Evolutionary conservation across 37 sponge, comb jelly and placozoan genomes (phyloP).

Genomic region (Petrosia ficiformis): DNA sequence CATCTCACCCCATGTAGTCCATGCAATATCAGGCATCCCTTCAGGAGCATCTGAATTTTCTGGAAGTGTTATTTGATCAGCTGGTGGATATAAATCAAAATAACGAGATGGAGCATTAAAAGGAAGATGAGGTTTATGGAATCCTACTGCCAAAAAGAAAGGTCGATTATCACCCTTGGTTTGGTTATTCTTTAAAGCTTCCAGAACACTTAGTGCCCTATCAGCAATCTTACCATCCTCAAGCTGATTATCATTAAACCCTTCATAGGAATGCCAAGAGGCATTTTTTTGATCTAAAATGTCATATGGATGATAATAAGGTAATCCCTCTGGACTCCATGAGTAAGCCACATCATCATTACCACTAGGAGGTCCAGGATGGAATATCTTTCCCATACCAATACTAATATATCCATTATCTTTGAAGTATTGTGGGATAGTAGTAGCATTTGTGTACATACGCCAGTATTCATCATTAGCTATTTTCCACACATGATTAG

Average conservation of each 20-base stretch:
- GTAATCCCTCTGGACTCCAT: conserved; percentile 35
- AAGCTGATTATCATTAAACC: conserved; percentile 9
- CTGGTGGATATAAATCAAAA: conserved; percentile 48
- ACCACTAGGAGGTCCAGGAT: conserved; percentile 40
- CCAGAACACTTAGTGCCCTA: conserved; percentile 4
- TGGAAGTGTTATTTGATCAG: conserved; percentile 21
- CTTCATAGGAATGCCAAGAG: conserved; percentile 15
- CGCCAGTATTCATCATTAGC: conserved; percentile 18
- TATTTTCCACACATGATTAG: conserved; percentile 28
- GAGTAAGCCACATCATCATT: conserved; percentile 11
- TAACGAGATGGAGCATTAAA: conserved; percentile 23
- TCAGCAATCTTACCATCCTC: conserved; percentile 22
- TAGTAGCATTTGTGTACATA: conserved; percentile 12
- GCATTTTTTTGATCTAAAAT: not conserved
- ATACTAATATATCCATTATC: conserved; percentile 46
- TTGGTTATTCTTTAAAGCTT: conserved; percentile 4
- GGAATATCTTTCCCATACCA: conserved; percentile 64
- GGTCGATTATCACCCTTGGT: conserved; percentile 29
- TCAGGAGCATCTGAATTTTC: conserved; percentile 19
- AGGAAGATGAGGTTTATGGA: conserved; percentile 55
- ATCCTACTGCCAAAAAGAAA: conserved; percentile 57
- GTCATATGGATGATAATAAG: conserved; percentile 11
- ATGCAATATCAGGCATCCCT: conserved; percentile 43
- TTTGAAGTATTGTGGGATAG: conserved; percentile 54
- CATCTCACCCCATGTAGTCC: conserved; percentile 8